Evolutionary conservation across 1,140 invertebrate genomes (phyloP), one percentile per base, ranked within the genome.

Genomic region (Heliothis virescens): DNA sequence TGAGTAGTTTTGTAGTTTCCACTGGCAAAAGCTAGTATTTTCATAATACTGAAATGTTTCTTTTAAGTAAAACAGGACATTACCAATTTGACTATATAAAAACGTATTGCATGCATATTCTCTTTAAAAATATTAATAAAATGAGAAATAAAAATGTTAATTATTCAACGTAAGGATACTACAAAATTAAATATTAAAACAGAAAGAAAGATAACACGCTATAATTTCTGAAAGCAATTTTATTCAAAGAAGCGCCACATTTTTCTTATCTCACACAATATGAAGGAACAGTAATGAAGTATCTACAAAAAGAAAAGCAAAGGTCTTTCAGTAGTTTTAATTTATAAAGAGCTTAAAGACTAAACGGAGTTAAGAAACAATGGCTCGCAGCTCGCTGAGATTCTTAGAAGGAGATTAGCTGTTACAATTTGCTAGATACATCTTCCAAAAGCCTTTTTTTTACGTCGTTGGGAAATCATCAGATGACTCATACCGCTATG

Each of bases 311-410:
- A 63, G 15, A 63, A 47, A 41, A 16, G 3, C n/a, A 63, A 63
- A 11, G 5, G 60, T 41, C 29, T 63, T 63, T 29, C 0, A 41
- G 60, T 47, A 63, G 60, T 63, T 63, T 63, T 63, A 63, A 63
- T 63, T 41, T 63, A 63, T 63, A 29, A 29, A 63, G 29, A 63
- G 60, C 34, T 34, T 41, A 34, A 11, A 13, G 26, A 63, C 15
- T 63, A 41, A 63, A 63, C 15, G 3, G 15, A 16, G 63, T 67
- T 50, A 4, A 21, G 47, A 62, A 62, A 62, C 59, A 62, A 34
- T 21, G 57, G 16, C 16, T 59, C 18, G 57, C 47, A 65, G 11
- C 18, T 50, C 21, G 41, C 47, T 67, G 18, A 50, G 16, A 48
- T 67, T 29, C 18, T 47, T 50, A 3, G 2, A 2, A 21, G 10